Percentiles rank a stretch among this genome's conserved stretches.
These are phyloP conservation scores for Hippoglossus stenolepis DNA, from an alignment of 2,113 vertebrate genomes.

Conservation along the genomic window DNA sequence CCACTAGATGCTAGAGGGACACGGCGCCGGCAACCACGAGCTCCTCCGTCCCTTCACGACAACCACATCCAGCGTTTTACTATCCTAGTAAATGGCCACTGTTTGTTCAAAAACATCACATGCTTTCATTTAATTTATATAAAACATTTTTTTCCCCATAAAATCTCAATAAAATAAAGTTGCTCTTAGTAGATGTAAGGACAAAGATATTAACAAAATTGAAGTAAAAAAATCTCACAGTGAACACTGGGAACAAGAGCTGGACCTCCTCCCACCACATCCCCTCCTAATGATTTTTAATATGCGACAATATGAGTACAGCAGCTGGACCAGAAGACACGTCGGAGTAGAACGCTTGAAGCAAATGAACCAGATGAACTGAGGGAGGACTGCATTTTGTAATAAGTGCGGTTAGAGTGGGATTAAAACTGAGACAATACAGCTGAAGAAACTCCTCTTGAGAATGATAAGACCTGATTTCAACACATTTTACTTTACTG, in stretches of 20 bases:
- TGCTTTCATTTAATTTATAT: conserved; percentile 69
- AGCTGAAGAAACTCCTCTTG: conserved; percentile 18
- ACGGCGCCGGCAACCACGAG: conserved; percentile 29
- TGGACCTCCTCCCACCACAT: conserved; percentile 28
- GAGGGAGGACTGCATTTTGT: conserved; percentile 15
- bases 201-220: conserved; percentile 65
- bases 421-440: conserved; percentile 19
- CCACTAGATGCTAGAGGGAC: conserved; percentile 57
- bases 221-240: conserved; percentile 74
- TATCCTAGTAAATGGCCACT: conserved; percentile 45
- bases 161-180: conserved; percentile 83
- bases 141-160: conserved; percentile 70
- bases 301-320: conserved; percentile 55
- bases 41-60: conserved; percentile 42
- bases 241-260: conserved; percentile 76
- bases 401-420: conserved; percentile 5
- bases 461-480: conserved; percentile 29
- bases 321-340: conserved; percentile 67
- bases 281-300: conserved; percentile 38
- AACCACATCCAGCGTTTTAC: conserved; percentile 46
- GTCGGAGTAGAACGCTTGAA: conserved; percentile 25
- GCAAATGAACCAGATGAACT: conserved; percentile 19
- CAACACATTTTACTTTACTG: conserved; percentile 14
- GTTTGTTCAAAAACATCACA: conserved; percentile 64
- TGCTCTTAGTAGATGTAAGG: conserved; percentile 56